A percentile compares a stretch with the other conserved stretches of the same genome.
Evolutionary conservation across 2,113 vertebrate genomes (phyloP).

Genomic region (Gulo gulo): DNA sequence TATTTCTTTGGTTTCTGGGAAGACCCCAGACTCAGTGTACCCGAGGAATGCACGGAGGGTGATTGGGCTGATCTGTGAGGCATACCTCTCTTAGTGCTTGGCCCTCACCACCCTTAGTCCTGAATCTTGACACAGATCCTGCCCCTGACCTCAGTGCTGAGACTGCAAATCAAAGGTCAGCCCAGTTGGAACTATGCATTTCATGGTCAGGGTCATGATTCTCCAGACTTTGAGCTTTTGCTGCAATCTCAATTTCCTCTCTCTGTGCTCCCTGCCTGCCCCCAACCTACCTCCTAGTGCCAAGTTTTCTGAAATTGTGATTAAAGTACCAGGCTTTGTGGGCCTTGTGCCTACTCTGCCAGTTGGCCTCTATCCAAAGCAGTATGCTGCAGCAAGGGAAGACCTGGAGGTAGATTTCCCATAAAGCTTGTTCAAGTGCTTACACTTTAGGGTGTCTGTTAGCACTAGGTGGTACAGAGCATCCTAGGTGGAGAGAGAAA

Average conservation of each 20-base stretch:
- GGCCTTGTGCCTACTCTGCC: neutral
- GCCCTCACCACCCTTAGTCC: neutral
- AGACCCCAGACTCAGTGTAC: neutral
- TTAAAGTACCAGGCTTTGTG: neutral
- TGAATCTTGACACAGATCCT: neutral
- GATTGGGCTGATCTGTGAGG: neutral
- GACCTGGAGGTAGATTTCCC: neutral
- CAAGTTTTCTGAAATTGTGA: neutral
- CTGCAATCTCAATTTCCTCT: neutral
- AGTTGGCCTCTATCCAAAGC: neutral
- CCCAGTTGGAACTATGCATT: neutral
- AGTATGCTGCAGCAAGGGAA: neutral
- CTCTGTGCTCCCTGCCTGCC: neutral
- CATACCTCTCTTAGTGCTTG: neutral
- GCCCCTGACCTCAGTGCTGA: neutral
- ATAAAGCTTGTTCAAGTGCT: neutral
- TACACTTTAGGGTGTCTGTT: neutral
- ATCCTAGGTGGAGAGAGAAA: neutral
- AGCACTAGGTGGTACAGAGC: neutral
- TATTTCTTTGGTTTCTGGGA: neutral
- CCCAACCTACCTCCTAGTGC: neutral
- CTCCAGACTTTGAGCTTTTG: neutral
- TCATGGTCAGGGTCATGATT: neutral
- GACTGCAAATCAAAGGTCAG: neutral
- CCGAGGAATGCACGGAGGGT: neutral